A percentile compares a stretch with the other conserved stretches of the same genome.
These are phyloP conservation scores for Dolichopus griseipennis DNA, from an alignment of 2,888 invertebrate genomes.

Conservation along the genomic window DNA sequence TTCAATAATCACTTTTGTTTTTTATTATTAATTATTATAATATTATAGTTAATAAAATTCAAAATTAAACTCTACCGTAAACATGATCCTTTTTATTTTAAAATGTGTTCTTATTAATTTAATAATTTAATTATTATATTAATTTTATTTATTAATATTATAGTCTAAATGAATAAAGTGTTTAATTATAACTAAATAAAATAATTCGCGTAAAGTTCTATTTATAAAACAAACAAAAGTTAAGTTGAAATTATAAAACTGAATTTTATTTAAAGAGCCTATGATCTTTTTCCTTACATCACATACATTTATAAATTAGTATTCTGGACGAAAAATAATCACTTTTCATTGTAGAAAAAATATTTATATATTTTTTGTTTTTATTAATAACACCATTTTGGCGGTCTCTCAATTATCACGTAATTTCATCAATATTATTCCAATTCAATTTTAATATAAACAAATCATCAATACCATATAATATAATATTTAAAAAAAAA, in stretches of 20 bases:
- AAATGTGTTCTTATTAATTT: too few relatives aligned
- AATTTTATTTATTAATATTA: too few relatives aligned
- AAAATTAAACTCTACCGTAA: too few relatives aligned
- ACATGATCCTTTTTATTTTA: too few relatives aligned
- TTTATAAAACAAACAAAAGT: not conserved
- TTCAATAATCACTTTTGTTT: too few relatives aligned
- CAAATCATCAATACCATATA: not conserved
- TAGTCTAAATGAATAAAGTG: too few relatives aligned
- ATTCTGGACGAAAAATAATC: not conserved
- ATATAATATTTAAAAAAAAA: not conserved
- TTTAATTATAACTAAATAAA: not conserved
- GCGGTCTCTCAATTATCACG: slow-evolving; percentile 22
- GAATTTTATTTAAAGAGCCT: not conserved
- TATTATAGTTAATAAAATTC: too few relatives aligned
- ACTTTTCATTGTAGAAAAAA: not conserved
- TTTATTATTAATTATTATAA: too few relatives aligned
- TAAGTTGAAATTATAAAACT: not conserved
- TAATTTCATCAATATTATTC: slow-evolving; percentile 15
- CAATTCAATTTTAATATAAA: too few relatives aligned
- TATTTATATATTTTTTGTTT: not conserved
- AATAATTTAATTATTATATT: too few relatives aligned
- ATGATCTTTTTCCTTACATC: not conserved
- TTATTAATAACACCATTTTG: slow-evolving; percentile 12
- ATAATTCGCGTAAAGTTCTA: not conserved
- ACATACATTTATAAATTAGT: not conserved